Conservation (phyloP, 64 coral and sea anemone genomes). For the Porites lutea region DNA sequence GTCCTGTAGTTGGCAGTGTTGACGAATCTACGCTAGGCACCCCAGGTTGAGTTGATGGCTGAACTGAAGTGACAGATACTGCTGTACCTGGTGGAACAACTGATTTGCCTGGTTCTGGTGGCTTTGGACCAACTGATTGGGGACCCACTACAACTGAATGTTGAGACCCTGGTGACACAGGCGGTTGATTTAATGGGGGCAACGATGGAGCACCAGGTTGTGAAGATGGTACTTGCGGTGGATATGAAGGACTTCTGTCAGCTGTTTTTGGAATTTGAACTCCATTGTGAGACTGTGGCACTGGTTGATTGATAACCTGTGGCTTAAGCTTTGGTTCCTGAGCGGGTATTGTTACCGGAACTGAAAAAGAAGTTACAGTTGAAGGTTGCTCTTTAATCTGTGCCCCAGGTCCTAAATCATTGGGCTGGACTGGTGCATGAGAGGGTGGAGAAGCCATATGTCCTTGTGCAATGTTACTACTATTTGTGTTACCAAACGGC, state of each 20-base stretch:
- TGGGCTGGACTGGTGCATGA: not conserved
- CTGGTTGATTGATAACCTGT: not conserved
- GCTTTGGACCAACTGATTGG: not conserved
- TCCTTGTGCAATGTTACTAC: not conserved
- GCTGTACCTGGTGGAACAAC: not conserved
- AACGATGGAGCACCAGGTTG: not conserved
- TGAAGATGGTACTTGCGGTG: not conserved
- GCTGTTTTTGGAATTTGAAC: not conserved
- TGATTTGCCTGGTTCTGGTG: not conserved
- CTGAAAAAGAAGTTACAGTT: not conserved
- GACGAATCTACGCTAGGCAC: not conserved
- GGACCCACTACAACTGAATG: not conserved
- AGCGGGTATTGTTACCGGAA: not conserved
- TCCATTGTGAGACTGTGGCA: not conserved
- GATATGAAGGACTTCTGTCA: not conserved
- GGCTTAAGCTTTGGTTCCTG: not conserved
- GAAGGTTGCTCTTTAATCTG: not conserved
- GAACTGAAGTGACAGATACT: not conserved
- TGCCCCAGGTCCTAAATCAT: not conserved
- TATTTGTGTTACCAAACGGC: slow-evolving; percentile 4
- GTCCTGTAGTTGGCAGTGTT: not conserved
- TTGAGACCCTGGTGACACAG: not conserved
- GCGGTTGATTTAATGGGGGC: not conserved
- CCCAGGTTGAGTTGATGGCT: not conserved
- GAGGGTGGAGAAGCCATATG: not conserved